These are phyloP conservation scores for Coilia nasus DNA, from an alignment of 2,797 vertebrate genomes.

Conservation along the genomic window DNA sequence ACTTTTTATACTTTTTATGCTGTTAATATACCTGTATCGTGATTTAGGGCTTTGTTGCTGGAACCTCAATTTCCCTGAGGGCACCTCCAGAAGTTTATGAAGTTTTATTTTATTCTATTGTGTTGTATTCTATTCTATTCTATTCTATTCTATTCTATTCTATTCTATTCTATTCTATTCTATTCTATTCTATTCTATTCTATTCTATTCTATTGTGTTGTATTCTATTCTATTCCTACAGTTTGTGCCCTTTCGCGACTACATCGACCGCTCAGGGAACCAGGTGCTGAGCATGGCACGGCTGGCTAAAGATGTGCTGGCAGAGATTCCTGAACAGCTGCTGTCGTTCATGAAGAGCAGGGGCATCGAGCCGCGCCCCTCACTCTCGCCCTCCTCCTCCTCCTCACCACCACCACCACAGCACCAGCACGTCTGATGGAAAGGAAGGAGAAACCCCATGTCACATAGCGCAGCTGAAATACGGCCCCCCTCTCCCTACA, in stretches of 20 bases:
- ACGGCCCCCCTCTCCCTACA: slow-evolving; percentile 25
- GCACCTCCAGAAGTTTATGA: too few species aligned
- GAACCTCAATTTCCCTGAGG: too few species aligned
- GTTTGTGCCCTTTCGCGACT: slow-evolving; percentile 98
- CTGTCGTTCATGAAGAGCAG: slow-evolving; percentile 90
- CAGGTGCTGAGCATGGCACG: slow-evolving; percentile 96
- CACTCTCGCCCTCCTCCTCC: slow-evolving; percentile 54
- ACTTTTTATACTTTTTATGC: too few species aligned
- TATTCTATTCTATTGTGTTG: too few species aligned
- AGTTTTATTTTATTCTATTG: too few species aligned
- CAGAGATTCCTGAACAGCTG: slow-evolving; percentile 91
- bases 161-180: not conserved
- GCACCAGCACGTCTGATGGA: not conserved
- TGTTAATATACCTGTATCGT: too few species aligned
- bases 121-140: not conserved
- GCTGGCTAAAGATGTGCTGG: slow-evolving; percentile 89
- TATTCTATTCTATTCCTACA: slow-evolving; percentile 54
- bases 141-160: too few species aligned
- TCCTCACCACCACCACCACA: slow-evolving; percentile 49
- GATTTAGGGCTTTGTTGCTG: too few species aligned
- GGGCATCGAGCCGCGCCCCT: slow-evolving; percentile 77
- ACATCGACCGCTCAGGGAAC: slow-evolving; percentile 92
- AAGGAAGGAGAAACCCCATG: not conserved
- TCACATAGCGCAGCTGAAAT: slow-evolving; percentile 22
- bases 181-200: too few species aligned